Percentiles rank a stretch among this genome's conserved stretches.
These are phyloP conservation scores for Protobothrops flavoviridis DNA, from an alignment of 2,113 vertebrate species.

Conservation along the genomic window DNA sequence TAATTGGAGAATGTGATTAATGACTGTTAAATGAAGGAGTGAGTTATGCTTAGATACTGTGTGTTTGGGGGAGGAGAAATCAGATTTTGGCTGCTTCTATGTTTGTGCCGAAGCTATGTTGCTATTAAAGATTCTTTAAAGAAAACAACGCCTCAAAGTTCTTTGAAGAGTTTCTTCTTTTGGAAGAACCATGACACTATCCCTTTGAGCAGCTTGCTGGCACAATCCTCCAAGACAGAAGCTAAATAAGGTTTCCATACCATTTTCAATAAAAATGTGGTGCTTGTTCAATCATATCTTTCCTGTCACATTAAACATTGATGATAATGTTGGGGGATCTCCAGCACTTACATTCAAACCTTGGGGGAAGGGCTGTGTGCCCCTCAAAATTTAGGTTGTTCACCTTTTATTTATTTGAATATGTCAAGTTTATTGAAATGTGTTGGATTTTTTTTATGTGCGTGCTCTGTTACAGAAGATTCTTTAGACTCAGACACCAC, in stretches of 20 bases:
- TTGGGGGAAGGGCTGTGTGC: neutral
- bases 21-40: too few species aligned
- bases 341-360: neutral
- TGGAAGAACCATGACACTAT: too few species aligned
- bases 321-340: neutral
- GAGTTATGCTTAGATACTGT: too few species aligned
- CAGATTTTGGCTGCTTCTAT: too few species aligned
- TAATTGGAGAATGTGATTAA: too few species aligned
- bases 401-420: neutral
- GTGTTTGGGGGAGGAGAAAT: too few species aligned
- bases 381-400: neutral
- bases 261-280: neutral
- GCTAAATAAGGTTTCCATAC: neutral
- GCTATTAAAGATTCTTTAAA: too few species aligned
- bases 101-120: too few species aligned
- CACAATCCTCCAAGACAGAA: neutral
- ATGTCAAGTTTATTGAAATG: neutral
- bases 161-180: too few species aligned
- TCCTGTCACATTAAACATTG: neutral
- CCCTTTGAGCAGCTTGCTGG: neutral
- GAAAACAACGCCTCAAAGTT: too few species aligned
- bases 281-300: neutral
- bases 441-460: neutral
- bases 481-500: slow-evolving; percentile 74
- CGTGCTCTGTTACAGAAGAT: slow-evolving; percentile 72